A percentile compares a stretch with the other conserved stretches of the same genome.
Conservation (phyloP, 1,140 invertebrate genomes). For the Drosophila ohnishii region DNA sequence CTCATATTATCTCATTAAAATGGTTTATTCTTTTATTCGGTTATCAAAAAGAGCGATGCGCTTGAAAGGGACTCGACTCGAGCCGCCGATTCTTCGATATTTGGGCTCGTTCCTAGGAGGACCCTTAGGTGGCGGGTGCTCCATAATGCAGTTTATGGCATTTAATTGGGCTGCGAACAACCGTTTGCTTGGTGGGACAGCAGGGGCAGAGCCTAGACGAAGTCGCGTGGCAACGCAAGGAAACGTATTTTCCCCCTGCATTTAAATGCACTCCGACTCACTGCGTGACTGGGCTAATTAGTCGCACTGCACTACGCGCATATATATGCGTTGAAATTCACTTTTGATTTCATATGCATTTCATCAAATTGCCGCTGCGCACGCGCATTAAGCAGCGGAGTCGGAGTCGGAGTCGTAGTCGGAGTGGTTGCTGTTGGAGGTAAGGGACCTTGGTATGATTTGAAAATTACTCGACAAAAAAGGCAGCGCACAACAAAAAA, state of each 20-base stretch:
- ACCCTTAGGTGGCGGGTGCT: constrained; percentile 7
- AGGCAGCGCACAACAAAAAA: constrained; percentile 14
- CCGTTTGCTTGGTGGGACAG: constrained; percentile 7
- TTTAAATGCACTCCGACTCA: constrained; percentile 38
- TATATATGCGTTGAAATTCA: constrained; percentile 62
- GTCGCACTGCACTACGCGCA: constrained; percentile 17
- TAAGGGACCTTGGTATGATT: constrained; percentile 78
- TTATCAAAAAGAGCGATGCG: constrained; percentile 2
- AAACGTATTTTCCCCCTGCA: constrained; percentile 13
- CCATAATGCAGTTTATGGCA: constrained; percentile 68
- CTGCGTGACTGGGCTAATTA: constrained; percentile 74
- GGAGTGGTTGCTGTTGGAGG: constrained; percentile 14
- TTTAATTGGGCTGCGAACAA: constrained; percentile 55
- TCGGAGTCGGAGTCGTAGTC: not conserved
- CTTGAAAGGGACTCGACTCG: not conserved
- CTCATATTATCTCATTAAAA: constrained; percentile 2
- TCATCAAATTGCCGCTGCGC: constrained; percentile 79
- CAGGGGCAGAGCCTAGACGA: not conserved
- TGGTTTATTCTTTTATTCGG: constrained; percentile 7
- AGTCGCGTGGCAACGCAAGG: constrained; percentile 37
- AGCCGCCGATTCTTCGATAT: not conserved
- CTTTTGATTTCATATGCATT: constrained; percentile 82
- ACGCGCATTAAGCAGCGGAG: constrained; percentile 59
- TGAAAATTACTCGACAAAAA: constrained; percentile 70
- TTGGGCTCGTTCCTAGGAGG: constrained; percentile 10